Base-by-base conservation (phyloP, 2,888 invertebrate species). In the Drosophila recens region DNA sequence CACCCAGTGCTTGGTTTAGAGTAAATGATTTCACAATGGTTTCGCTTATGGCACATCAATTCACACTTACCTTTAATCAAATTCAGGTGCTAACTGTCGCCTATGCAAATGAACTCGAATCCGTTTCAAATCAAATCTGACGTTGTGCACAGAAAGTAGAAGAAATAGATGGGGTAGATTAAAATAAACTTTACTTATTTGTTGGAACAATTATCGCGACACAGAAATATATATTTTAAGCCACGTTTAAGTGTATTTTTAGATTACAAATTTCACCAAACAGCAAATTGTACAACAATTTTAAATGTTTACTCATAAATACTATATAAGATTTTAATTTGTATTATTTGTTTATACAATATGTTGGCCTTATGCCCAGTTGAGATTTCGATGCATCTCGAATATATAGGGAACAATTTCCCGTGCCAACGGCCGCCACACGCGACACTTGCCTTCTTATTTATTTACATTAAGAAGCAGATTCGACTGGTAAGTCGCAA, bases 341-440 rank as follows among this genome's bases (percentile, higher is more conserved):
- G 27, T 65, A 43, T 33, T 57, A 68, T 76, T 64, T 76, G 64
- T 68, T 67, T 70, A 48, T 58, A 52, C 17, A 54, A 51, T 61
- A 52, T n/a, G 49, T 75, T 82, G 89, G 89, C 80, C 51, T 38
- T 34, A 36, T 84, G 84, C 83, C 89, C 80, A 75, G 58, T 58
- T 67, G 52, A 30, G 38, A 49, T 34, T 17, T 17, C 49, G 49
- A 9, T 46, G 48, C 67, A 56, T 69, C 43, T 45, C 34, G 48
- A 42, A 62, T 65, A 40, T 64, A 27, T 30, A 30, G 23, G 53
- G 48, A 66, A 84, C 63, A 40, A 68, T 75, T 75, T 88, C 83
- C 77, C 82, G 78, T 88, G 88, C 83, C 83, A 88, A 86, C 57
- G 88, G 72, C 88, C 83, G 72, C 69, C 72, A 80, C 74, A 87